These are phyloP conservation scores for Agonopterix arenella DNA, from an alignment of 2,888 invertebrate genomes.

Conservation along the genomic window DNA sequence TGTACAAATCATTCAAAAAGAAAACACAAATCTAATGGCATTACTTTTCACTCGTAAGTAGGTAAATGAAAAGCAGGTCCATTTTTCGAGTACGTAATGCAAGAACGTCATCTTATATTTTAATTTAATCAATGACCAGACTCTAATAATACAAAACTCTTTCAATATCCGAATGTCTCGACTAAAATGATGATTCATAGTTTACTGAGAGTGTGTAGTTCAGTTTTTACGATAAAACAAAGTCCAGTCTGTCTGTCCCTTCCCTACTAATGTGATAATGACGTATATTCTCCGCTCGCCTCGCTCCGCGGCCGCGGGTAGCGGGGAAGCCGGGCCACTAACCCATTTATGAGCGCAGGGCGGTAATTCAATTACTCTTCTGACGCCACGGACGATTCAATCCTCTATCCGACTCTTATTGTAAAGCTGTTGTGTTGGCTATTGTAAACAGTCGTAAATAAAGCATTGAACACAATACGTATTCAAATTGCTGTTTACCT, in stretches of 20 bases:
- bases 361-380: constrained; percentile 52
- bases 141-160: too few species aligned
- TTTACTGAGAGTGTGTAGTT: too few species aligned
- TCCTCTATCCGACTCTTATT: constrained; percentile 5
- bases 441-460: background rate
- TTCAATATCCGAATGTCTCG: too few species aligned
- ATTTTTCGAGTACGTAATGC: too few species aligned
- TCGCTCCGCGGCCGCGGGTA: constrained; percentile 10
- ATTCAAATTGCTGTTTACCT: background rate
- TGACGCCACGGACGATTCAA: constrained; percentile 20
- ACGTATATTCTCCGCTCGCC: constrained; percentile 18
- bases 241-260: background rate
- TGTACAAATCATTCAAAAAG: too few species aligned
- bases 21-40: too few species aligned
- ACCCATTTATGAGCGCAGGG: constrained; percentile 52
- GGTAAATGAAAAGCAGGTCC: too few species aligned
- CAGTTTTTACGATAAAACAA: constrained; percentile 1
- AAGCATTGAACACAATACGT: background rate
- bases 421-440: background rate
- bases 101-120: too few species aligned
- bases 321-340: constrained; percentile 50
- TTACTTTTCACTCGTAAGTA: too few species aligned
- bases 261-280: constrained; percentile 33
- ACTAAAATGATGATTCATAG: too few species aligned
- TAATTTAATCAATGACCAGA: too few species aligned